These are phyloP conservation scores for Halocaridina rubra DNA, from an alignment of 2,888 invertebrate species.

Conservation along the genomic window DNA sequence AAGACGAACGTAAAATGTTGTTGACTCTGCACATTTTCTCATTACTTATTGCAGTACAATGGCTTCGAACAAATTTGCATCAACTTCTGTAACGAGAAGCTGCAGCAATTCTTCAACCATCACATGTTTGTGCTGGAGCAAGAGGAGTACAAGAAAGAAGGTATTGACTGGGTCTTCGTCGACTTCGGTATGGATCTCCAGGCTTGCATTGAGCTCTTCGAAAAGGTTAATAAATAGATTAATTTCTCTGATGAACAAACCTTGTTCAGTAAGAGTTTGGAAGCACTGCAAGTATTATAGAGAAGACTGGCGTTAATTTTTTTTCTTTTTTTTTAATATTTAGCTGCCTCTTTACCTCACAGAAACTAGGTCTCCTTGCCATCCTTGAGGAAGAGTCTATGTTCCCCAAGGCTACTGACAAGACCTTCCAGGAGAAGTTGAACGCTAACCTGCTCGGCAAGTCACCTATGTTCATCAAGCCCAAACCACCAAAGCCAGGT, in stretches of 20 bases:
- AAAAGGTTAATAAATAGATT: constrained; percentile 91
- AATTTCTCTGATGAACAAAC: no score
- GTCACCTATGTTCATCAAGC: constrained; percentile 70
- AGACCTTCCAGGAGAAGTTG: constrained; percentile 72
- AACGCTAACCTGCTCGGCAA: constrained; percentile 73
- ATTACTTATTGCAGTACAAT: constrained; percentile 90
- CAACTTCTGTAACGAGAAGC: constrained; percentile 78
- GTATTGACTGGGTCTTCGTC: constrained; percentile 98
- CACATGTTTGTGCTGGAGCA: constrained; percentile 99
- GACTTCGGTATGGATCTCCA: constrained; percentile 99
- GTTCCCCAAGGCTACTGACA: constrained; percentile 73
- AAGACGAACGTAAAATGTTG: no score
- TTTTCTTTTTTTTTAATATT: background rate
- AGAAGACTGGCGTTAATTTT: background rate
- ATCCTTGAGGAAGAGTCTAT: constrained; percentile 75
- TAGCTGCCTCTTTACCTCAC: background rate
- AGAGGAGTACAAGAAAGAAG: constrained; percentile 97
- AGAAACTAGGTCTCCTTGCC: constrained; percentile 71
- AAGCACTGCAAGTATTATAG: no score
- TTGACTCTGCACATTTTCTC: background rate
- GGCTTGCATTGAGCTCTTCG: constrained; percentile 98
- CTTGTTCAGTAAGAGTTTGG: no score
- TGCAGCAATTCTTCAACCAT: constrained; percentile 99
- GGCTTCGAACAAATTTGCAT: constrained; percentile 98
- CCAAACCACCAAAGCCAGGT: constrained; percentile 70